Evolutionary conservation across 2,888 invertebrate species (phyloP).

Genomic region (Temnothorax ravouxi): DNA sequence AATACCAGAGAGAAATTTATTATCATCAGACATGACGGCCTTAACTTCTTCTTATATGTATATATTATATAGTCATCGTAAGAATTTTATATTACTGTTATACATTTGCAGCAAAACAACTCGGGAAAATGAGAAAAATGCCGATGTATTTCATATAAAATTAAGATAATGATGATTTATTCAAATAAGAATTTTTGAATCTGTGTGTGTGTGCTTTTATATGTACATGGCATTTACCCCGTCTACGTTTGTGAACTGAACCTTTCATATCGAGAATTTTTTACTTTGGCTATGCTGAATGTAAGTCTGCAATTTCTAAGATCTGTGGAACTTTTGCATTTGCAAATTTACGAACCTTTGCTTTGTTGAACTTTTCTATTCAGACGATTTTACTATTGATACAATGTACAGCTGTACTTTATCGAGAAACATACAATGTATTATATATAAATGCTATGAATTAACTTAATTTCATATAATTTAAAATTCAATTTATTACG

Average conservation of each 20-base stretch:
- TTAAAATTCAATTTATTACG: neutral
- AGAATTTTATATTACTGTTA: constrained; percentile 12
- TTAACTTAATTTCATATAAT: neutral
- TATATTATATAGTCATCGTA: neutral
- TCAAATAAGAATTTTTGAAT: neutral
- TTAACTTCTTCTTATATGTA: neutral
- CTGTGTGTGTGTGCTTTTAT: neutral
- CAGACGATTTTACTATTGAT: neutral
- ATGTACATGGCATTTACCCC: too few species aligned
- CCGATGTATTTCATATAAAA: neutral
- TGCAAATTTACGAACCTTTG: neutral
- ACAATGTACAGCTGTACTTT: neutral
- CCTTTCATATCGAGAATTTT: neutral
- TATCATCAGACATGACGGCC: constrained; percentile 30
- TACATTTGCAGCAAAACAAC: neutral
- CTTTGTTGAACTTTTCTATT: constrained; percentile 36
- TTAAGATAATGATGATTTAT: neutral
- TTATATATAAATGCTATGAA: constrained; percentile 7
- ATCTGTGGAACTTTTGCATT: constrained; percentile 9
- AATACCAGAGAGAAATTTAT: constrained; percentile 40
- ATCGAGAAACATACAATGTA: constrained; percentile 9
- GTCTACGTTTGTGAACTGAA: neutral
- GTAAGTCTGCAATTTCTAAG: neutral
- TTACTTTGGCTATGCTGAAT: neutral
- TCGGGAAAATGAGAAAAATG: neutral